Conservation (phyloP, 2,888 invertebrate species). For the Harpalus rubripes region DNA sequence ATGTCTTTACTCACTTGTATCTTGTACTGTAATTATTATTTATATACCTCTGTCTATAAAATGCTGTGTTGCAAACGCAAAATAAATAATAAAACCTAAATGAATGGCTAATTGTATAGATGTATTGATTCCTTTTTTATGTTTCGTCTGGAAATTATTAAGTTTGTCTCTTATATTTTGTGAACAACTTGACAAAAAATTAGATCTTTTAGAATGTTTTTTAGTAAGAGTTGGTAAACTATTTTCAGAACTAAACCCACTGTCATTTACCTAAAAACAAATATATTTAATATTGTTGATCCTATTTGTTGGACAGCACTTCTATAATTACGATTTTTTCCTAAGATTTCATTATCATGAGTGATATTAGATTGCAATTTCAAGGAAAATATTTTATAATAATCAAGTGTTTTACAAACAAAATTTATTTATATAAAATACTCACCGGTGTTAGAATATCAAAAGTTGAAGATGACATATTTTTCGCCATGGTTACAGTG, state of each 20-base stretch:
- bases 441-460: conserved; percentile 48
- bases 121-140: conserved; percentile 18
- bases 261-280: conserved; percentile 27
- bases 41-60: conserved; percentile 67
- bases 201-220: conserved; percentile 1
- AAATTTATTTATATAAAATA: conserved; percentile 4
- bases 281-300: too few relatives aligned
- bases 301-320: too few relatives aligned
- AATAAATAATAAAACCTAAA: conserved; percentile 50
- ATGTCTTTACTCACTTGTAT: conserved; percentile 6
- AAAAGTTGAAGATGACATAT: conserved; percentile 9
- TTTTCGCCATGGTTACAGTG: conserved; percentile 28
- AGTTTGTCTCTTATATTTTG: not conserved
- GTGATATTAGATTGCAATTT: not conserved
- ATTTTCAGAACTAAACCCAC: conserved; percentile 5
- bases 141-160: conserved; percentile 5
- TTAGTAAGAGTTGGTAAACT: conserved; percentile 15
- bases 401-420: not conserved
- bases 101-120: conserved; percentile 32
- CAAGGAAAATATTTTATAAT: not conserved
- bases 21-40: not conserved
- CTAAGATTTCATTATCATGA: not conserved
- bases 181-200: conserved; percentile 39
- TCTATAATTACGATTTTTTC: too few relatives aligned
- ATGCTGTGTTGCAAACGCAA: conserved; percentile 51